Evolutionary conservation across 2,113 vertebrate genomes (phyloP).

Genomic region (Paraplagusia blochii): DNA sequence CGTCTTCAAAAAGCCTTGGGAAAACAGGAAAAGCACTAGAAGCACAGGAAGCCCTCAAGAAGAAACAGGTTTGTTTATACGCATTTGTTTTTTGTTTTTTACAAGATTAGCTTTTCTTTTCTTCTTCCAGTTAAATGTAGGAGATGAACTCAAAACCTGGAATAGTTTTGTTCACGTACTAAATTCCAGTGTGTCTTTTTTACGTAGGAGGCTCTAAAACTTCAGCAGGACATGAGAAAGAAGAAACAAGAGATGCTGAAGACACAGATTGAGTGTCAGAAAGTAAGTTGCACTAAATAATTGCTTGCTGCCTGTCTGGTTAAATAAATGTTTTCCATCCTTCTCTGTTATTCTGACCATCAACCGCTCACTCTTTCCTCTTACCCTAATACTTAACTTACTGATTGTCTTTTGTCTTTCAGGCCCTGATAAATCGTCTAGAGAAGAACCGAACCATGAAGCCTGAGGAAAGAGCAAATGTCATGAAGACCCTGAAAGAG

Average conservation of each 20-base stretch:
- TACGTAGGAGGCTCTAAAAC: slow-evolving; percentile 88
- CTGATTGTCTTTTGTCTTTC: background rate
- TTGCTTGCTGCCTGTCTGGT: background rate
- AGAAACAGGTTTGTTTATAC: slow-evolving; percentile 84
- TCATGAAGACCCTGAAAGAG: slow-evolving; percentile 97
- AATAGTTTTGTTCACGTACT: too few relatives aligned
- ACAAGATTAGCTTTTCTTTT: slow-evolving; percentile 19
- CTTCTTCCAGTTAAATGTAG: background rate
- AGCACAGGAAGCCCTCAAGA: slow-evolving; percentile 89
- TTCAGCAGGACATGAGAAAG: slow-evolving; percentile 98
- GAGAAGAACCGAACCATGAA: slow-evolving; percentile 95
- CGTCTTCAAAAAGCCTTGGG: slow-evolving; percentile 78
- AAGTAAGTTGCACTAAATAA: slow-evolving; percentile 72
- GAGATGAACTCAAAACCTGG: too few relatives aligned
- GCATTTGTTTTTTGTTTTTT: slow-evolving; percentile 45
- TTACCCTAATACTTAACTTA: background rate
- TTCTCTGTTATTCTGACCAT: too few relatives aligned
- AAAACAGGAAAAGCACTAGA: slow-evolving; percentile 84
- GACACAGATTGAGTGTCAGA: slow-evolving; percentile 96
- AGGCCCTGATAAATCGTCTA: slow-evolving; percentile 94
- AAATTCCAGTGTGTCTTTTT: slow-evolving; percentile 7
- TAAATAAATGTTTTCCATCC: too few relatives aligned
- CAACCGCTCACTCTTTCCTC: too few relatives aligned
- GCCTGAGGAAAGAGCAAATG: slow-evolving; percentile 92
- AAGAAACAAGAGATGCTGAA: slow-evolving; percentile 97